phyloP scores from a whole-genome alignment of 2,888 invertebrate genomes.

The Caenorhabditis sulstoni region DNA sequence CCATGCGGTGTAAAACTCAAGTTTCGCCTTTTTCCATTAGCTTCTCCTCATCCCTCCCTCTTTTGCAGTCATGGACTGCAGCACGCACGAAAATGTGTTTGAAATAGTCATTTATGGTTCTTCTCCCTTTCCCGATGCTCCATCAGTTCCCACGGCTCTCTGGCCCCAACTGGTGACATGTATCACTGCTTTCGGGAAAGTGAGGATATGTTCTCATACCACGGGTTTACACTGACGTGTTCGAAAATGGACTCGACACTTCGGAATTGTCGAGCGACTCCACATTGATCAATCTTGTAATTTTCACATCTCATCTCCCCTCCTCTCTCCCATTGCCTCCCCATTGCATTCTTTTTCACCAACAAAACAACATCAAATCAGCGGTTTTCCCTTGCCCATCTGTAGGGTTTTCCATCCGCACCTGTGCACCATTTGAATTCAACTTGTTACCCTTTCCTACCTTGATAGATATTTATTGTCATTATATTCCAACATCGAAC shows the following conservation, averaged over 20 bases:
- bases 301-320: conserved; percentile 36
- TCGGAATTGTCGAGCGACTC: conserved; percentile 8
- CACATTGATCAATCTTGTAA: conserved; percentile 51
- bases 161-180: neutral
- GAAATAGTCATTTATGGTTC: conserved; percentile 53
- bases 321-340: no score
- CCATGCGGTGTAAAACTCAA: conserved; percentile 53
- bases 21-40: conserved; percentile 28
- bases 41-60: conserved; percentile 9
- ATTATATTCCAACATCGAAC: conserved; percentile 54
- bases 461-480: conserved; percentile 57
- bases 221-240: conserved; percentile 59
- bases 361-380: conserved; percentile 19
- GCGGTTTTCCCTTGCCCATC: conserved; percentile 63
- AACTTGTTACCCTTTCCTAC: conserved; percentile 43
- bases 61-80: conserved; percentile 41
- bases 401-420: conserved; percentile 59
- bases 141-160: neutral
- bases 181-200: conserved; percentile 7
- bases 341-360: conserved; percentile 1
- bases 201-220: conserved; percentile 31
- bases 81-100: conserved; percentile 39
- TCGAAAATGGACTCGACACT: conserved; percentile 30
- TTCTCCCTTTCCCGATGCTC: conserved; percentile 3
- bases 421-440: conserved; percentile 50